These are phyloP conservation scores for Azorinus chamasolen DNA, from an alignment of 2,888 invertebrate genomes.

Conservation along the genomic window DNA sequence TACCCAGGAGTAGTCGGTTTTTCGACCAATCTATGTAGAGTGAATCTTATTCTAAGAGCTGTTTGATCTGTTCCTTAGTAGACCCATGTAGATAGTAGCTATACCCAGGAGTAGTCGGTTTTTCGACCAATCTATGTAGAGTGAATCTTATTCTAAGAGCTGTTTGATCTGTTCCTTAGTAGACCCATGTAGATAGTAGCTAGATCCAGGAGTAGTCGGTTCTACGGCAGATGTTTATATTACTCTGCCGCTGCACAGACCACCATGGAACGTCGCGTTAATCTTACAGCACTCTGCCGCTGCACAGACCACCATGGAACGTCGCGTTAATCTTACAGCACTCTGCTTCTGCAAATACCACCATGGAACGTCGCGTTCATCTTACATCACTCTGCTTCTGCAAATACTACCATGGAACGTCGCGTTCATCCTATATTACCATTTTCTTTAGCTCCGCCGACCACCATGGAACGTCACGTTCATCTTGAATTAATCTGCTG, in stretches of 20 bases:
- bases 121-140: too few species aligned
- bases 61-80: too few species aligned
- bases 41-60: too few species aligned
- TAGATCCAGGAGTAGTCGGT: conserved; percentile 54
- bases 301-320: conserved; percentile 65
- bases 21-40: too few species aligned
- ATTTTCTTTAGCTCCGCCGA: too few species aligned
- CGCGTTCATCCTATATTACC: too few species aligned
- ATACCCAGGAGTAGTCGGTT: too few species aligned
- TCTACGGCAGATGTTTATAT: conserved; percentile 56
- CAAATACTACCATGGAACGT: too few species aligned
- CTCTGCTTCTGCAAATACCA: conserved; percentile 63
- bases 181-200: not conserved
- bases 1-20: too few species aligned
- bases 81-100: conserved; percentile 1
- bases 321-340: conserved; percentile 1
- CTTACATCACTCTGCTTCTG: conserved; percentile 37
- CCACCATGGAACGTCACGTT: too few species aligned
- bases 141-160: too few species aligned
- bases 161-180: too few species aligned
- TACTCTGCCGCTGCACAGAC: conserved; percentile 67
- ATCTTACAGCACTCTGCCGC: conserved; percentile 28
- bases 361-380: conserved; percentile 37
- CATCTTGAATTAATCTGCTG: conserved; percentile 22
- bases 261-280: conserved; percentile 48